A percentile compares a stretch with the other conserved stretches of the same genome.
Evolutionary conservation across 2,888 invertebrate species (phyloP).

Genomic region (Acleris literana): DNA sequence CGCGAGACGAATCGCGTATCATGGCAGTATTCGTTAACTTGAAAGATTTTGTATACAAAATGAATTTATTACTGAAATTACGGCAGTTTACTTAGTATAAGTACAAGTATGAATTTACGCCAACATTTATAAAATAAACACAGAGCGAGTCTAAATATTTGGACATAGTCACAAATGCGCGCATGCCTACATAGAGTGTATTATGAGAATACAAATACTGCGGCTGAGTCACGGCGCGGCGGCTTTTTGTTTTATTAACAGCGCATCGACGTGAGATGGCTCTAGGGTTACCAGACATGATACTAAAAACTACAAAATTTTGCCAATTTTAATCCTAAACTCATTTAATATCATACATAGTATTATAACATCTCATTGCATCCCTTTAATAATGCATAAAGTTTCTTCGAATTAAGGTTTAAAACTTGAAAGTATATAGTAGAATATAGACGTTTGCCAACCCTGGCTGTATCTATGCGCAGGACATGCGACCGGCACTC

Average conservation of each 20-base stretch:
- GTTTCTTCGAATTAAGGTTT: neutral
- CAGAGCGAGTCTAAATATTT: constrained; percentile 17
- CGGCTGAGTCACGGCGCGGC: constrained; percentile 15
- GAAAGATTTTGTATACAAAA: neutral
- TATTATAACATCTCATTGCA: too few species aligned
- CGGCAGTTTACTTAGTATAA: neutral
- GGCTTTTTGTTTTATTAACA: constrained; percentile 15
- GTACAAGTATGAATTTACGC: neutral
- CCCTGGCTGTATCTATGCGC: constrained; percentile 7
- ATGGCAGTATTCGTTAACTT: neutral
- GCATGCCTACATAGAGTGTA: neutral
- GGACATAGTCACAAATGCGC: constrained; percentile 16
- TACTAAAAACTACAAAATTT: neutral
- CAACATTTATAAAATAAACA: constrained; percentile 12
- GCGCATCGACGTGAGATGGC: neutral
- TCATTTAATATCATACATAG: too few species aligned
- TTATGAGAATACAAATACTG: constrained; percentile 8
- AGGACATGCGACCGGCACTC: neutral
- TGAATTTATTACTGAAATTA: neutral
- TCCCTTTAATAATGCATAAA: neutral
- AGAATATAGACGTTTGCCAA: neutral
- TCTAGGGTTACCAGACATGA: constrained; percentile 12
- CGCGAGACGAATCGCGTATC: constrained; percentile 20
- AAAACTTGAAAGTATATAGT: neutral
- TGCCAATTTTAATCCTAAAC: neutral